Base-by-base conservation (phyloP, 2,888 invertebrate species). In the Spodoptera littoralis region DNA sequence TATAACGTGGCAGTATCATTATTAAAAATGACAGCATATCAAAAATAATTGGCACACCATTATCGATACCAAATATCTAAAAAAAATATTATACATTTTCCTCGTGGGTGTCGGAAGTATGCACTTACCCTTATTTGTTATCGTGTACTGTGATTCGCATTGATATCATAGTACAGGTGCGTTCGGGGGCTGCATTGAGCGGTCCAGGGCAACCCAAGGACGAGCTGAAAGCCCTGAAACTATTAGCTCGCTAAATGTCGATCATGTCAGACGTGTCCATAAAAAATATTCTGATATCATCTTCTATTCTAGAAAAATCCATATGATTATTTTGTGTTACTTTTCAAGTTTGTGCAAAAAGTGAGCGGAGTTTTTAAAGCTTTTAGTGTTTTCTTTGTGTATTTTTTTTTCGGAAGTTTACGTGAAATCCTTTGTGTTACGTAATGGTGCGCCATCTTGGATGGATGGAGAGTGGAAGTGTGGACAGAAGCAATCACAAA, bases 131-230 rank as follows among this genome's bases (percentile, higher is more conserved):
- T 74, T 74, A 60, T 63, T 67, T 63, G 65, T 60, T 30, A 46
- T 55, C 36, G 51, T n/a, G n/a, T 27, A 42, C 53, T 27, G 27
- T 52, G 53, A 65, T 53, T 54, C 48, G 36, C 27, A 52, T 2
- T 51, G 61, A 52, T 62, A 18, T 8, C 42, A 50, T 74, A 61
- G 70, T 73, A 73, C 53, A 50, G 74, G 65, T 73, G 58, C 58
- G 46, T 59, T 57, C 42, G 11, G 27, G 53, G 57, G 70, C 48
- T 65, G 61, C 60, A 69, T 65, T 49, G 74, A 65, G 50, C 65
- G 52, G 55, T 57, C 73, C 64, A 54, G 53, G 24, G 5, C 42
- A 50, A 27, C 18, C 43, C 53, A 27, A 47, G 36, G 36, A 36
- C 36, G 36, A 36, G 2, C 36, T 36, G 36, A 36, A 36, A 36